Base-by-base conservation (phyloP, 2,888 invertebrate species). In the Leistus spinibarbis region DNA sequence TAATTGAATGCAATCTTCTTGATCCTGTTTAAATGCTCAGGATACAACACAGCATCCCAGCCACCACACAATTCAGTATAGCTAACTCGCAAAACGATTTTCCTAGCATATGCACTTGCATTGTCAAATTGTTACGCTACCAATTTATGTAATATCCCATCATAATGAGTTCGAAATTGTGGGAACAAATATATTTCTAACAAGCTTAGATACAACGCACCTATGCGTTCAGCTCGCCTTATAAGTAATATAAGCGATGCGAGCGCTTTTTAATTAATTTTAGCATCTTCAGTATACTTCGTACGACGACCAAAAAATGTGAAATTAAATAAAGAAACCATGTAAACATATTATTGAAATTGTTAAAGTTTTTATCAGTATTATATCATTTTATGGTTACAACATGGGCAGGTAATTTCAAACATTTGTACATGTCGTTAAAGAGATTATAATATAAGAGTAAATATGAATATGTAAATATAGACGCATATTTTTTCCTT, bases 1-100 rank as follows among this genome's bases (percentile, higher is more conserved):
- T 73, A 73, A 73, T 73, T 73, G 73, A 66, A 73, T 57, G 57
- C 66, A 63, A 70, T 70, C 70, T 70, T 62, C 66, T 66, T 64
- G 71, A 65, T 73, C 66, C 66, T 66, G 40, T 57, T 73, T 60
- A 66, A 69, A 57, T 57, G 69, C 70, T 24, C 60, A 57, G 10
- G 13, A 9, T 17, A 54, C 54, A 24, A 23, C 23, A 17, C 63
- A 63, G 9, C 1, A 1, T 63, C 3, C 63, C 1, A 19, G 19
- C 63, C 23, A 40, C 40, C 40, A 40, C 40, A 40, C 40, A 40
- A 40, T 40, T 13, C 5, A 10, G 13, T 40, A 40, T 40, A 40
- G n/a, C n/a, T n/a, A n/a, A n/a, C n/a, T n/a, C n/a, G n/a, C n/a
- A n/a, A n/a, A n/a, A n/a, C n/a, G n/a, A n/a, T n/a, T n/a, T n/a